Evolutionary conservation across 1,140 invertebrate species (phyloP), one percentile per base, ranked within the genome.

Genomic region (Zaprionus nigranus): DNA sequence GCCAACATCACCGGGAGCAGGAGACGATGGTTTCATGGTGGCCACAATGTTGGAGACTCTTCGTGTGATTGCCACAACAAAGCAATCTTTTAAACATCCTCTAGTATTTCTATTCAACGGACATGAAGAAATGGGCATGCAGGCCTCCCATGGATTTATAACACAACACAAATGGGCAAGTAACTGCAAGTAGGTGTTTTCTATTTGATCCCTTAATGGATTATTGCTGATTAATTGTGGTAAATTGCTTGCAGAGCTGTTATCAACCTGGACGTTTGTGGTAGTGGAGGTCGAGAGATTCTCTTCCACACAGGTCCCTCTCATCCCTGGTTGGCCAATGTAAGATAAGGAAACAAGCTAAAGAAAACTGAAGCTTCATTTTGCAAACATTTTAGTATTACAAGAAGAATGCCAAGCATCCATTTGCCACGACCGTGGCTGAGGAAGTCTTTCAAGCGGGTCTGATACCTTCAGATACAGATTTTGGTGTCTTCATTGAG

Each of bases 301-400:
- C 93, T 99, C 46, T 99, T 99, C 93, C 98, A 99, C 94, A 96
- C 97, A 75, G 98, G 98, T 28, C 98, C 98, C 26, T 95, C 96
- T 82, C 96, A 97, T 94, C 96, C 97, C 3, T 98, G 98, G 98
- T 95, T 99, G 49, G 94, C 98, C 75, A 95, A 97, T 90, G 96
- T 96, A 92, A 76, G 61, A 11, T 0, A 5, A n/a, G 7, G 1
- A 2, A 58, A 7, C 4, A 11, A 15, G 34, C 2, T 5, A 15
- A n/a, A n/a, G 4, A 5, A 12, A 51, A 7, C 3, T 13, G 5
- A n/a, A 15, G n/a, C n/a, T 12, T 22, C 5, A 26, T 56, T 5
- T 28, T 12, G 1, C 5, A 20, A 26, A 1, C 22, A 26, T 20
- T 28, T 9, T 96, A 73, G 94, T 95, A 95, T 3, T 99, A 99